These are phyloP conservation scores for Emydoidea blandingii DNA, from an alignment of 2,797 vertebrate species.

Conservation along the genomic window DNA sequence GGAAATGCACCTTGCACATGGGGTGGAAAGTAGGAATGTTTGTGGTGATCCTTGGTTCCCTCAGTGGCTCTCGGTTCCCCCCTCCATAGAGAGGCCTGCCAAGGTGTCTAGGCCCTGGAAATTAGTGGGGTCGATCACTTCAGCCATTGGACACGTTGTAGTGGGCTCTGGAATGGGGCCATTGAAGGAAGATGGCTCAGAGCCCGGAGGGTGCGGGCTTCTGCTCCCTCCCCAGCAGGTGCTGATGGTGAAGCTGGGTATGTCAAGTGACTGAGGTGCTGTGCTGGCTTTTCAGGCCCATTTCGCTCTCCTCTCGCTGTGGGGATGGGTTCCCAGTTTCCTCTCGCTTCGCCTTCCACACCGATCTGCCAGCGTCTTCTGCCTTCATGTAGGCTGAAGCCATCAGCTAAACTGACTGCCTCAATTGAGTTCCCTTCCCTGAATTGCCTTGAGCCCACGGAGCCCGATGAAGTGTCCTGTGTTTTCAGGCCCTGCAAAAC, in stretches of 20 bases:
- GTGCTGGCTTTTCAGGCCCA: neutral
- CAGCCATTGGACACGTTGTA: neutral
- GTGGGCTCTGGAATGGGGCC: neutral
- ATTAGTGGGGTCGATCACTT: neutral
- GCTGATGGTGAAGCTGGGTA: too few species aligned
- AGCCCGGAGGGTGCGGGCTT: too few species aligned
- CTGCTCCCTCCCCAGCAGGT: too few species aligned
- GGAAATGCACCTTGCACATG: neutral
- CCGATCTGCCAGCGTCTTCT: neutral
- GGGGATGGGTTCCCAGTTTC: neutral
- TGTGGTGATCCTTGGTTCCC: neutral
- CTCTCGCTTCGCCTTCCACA: neutral
- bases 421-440: neutral
- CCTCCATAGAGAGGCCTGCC: neutral
- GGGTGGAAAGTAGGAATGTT: neutral
- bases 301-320: neutral
- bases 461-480: neutral
- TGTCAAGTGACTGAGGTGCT: neutral
- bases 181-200: neutral
- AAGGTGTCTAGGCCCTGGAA: neutral
- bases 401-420: neutral
- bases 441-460: neutral
- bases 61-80: rapidly evolving
- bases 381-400: neutral
- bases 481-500: neutral